Percentiles rank a stretch among this genome's conserved stretches.
phyloP scores from a whole-genome alignment of 2,797 vertebrate species.

The Catamblyrhynchus diadema region DNA sequence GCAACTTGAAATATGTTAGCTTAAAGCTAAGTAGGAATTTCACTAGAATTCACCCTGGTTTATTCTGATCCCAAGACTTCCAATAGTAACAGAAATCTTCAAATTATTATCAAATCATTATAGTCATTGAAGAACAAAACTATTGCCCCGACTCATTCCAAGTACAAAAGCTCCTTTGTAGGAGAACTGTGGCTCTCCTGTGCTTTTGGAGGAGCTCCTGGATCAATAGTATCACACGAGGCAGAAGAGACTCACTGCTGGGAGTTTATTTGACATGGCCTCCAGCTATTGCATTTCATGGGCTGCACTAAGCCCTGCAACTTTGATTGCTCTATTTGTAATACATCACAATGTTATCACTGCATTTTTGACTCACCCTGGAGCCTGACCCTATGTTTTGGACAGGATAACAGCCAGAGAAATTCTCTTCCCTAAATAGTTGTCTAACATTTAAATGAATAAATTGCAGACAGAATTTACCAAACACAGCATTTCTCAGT shows the following conservation, averaged over 20 bases:
- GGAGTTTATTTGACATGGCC: not conserved
- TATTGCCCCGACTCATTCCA: not conserved
- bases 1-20: not conserved
- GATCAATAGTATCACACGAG: rapidly evolving
- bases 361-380: not conserved
- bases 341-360: not conserved
- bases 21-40: not conserved
- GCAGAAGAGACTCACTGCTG: not conserved
- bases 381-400: not conserved
- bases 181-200: not conserved
- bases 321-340: not conserved
- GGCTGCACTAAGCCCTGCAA: not conserved
- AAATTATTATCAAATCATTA: not conserved
- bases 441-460: not conserved
- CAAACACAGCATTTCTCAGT: not conserved
- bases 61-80: not conserved
- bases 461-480: not conserved
- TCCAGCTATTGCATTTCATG: not conserved
- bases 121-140: not conserved
- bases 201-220: rapidly evolving
- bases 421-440: not conserved
- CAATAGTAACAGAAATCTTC: not conserved
- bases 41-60: not conserved
- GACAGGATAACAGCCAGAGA: not conserved
- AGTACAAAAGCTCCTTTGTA: not conserved